These are phyloP conservation scores for Lepisosteus osseus DNA, from an alignment of 2,113 vertebrate species.

Conservation along the genomic window DNA sequence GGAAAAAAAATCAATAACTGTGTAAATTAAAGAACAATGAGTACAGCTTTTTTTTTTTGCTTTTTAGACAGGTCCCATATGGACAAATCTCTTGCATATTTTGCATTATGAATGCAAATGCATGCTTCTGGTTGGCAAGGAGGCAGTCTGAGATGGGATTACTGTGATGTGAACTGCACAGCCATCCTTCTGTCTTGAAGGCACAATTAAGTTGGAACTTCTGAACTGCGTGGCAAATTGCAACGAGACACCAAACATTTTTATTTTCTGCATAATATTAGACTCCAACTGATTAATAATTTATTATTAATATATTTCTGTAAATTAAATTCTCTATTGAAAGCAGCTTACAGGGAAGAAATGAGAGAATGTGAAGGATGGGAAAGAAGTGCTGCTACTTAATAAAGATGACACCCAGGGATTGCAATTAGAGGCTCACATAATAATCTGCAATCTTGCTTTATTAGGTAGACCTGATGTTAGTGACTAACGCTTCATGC, in stretches of 20 bases:
- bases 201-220: conserved; percentile 45
- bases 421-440: conserved; percentile 42
- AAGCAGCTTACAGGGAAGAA: conserved; percentile 6
- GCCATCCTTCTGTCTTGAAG: conserved; percentile 34
- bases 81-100: no score
- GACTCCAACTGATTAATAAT: conserved; percentile 38
- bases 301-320: conserved; percentile 36
- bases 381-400: conserved; percentile 31
- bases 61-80: no score
- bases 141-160: conserved; percentile 31
- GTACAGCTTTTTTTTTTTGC: no score
- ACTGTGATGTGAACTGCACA: conserved; percentile 30
- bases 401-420: conserved; percentile 37
- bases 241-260: conserved; percentile 38
- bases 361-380: conserved; percentile 25
- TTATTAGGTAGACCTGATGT: conserved; percentile 43
- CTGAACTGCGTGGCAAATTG: conserved; percentile 35
- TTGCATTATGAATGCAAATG: not conserved
- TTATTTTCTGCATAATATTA: conserved; percentile 46
- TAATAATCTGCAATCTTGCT: conserved; percentile 35
- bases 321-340: conserved; percentile 29
- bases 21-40: no score
- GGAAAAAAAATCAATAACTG: no score
- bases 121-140: not conserved
- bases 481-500: conserved; percentile 39